Evolutionary conservation across 1,140 invertebrate genomes (phyloP), one percentile per base, ranked within the genome.

Genomic region (Meloidogyne chitwoodi): DNA sequence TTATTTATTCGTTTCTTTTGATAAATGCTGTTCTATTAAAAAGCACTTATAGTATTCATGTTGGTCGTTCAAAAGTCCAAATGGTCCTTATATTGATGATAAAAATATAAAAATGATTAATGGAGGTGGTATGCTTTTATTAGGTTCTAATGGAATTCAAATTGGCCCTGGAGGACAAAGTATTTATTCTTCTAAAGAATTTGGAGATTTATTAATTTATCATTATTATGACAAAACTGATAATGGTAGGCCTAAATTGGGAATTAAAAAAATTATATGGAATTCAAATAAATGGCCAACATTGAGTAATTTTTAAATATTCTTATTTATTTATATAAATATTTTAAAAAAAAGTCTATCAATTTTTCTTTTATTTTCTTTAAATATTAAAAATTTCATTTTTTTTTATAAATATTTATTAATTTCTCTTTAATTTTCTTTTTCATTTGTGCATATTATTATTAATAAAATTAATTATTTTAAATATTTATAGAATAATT

Each of bases 81-180:
- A 63, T 34, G 70, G 70, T 5, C 70, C 70, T 61, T 73, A 34
- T 64, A 22, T 26, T 24, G 73, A 75, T 22, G 19, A 64, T 19
- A 34, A 12, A 24, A 62, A 62, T 31, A 34, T 22, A 16, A 2
- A 2, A 27, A 75, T 75, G 73, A 12, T 67, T 19, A 16, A 31
- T 31, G 73, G 73, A 16, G 73, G 73, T 14, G 73, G 73, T 6
- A 75, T 34, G 11, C 65, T 41, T 24, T 22, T 75, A 6, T 34
- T 75, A 67, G 65, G n/a, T 19, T 22, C 73, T n/a, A 41, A 65
- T 66, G 73, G 73, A n/a, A 26, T 10, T 22, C 19, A 68, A 44
- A 44, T 75, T 31, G 73, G 73, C 0, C 73, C 73, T 27, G 73
- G 73, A 71, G 73, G 73, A 0, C 73, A 75, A 48, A 38, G 29